These are phyloP conservation scores for Rousettus leschenaultii DNA, from an alignment of 2,113 vertebrate species.

Conservation along the genomic window DNA sequence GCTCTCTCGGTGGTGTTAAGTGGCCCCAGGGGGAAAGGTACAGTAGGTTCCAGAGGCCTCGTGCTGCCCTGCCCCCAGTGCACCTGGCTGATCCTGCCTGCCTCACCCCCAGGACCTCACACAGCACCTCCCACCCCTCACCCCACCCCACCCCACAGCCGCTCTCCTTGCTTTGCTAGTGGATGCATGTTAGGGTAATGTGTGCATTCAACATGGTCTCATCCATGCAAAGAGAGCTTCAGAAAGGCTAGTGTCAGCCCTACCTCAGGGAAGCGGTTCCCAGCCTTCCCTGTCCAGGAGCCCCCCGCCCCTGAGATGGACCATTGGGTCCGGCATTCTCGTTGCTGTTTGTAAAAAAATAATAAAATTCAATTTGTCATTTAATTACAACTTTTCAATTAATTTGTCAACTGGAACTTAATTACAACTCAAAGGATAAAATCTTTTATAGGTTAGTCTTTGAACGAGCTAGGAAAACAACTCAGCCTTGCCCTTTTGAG, in stretches of 20 bases:
- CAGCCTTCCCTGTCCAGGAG: not conserved
- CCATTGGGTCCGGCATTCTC: too few species aligned
- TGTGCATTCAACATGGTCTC: not conserved
- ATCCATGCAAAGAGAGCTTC: not conserved
- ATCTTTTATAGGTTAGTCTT: not conserved
- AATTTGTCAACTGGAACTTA: not conserved
- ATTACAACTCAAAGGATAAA: not conserved
- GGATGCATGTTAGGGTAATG: not conserved
- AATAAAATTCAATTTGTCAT: not conserved
- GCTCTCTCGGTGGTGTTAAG: not conserved
- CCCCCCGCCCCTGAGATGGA: not conserved
- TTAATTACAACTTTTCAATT: not conserved
- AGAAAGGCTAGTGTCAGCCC: not conserved
- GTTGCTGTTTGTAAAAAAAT: not conserved
- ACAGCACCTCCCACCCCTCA: not conserved
- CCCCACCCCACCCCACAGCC: too few species aligned
- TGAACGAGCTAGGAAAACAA: not conserved
- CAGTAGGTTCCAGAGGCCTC: not conserved
- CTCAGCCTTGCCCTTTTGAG: not conserved
- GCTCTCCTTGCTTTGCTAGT: not conserved
- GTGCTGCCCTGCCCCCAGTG: fast-evolving
- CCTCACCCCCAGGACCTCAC: not conserved
- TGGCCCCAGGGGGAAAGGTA: not conserved
- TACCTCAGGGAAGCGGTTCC: not conserved
- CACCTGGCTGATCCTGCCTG: not conserved